phyloP scores from a whole-genome alignment of 2,888 invertebrate genomes.

The Ectemnius cavifrons region DNA sequence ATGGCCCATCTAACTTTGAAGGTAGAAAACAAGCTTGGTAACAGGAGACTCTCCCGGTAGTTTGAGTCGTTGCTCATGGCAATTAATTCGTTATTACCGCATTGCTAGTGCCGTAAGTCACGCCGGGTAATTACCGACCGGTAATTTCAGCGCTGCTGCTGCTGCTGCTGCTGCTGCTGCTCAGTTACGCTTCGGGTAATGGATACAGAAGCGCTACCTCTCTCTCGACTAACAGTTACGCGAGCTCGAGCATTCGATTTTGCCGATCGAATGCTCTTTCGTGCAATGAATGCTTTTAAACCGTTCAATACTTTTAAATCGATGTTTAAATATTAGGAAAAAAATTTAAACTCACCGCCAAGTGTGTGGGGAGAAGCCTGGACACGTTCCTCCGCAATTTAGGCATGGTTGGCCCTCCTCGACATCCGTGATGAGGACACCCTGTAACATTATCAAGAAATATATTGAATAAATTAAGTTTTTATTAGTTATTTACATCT shows the following conservation, averaged over 20 bases:
- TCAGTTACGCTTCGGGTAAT: constrained; percentile 63
- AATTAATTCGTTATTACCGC: constrained; percentile 69
- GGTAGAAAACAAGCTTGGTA: no score
- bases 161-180: constrained; percentile 55
- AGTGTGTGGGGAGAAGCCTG: constrained; percentile 89
- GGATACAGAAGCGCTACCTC: constrained; percentile 40
- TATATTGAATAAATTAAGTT: not conserved
- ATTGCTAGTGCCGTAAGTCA: constrained; percentile 59
- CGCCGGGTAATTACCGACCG: constrained; percentile 57
- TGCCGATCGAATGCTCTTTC: constrained; percentile 22
- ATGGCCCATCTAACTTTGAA: no score
- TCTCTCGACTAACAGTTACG: constrained; percentile 34
- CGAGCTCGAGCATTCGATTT: constrained; percentile 36
- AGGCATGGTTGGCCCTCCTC: constrained; percentile 93
- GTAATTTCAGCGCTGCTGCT: constrained; percentile 51
- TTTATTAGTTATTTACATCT: no score
- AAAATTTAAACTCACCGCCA: constrained; percentile 87
- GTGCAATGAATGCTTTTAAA: not conserved
- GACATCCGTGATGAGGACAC: constrained; percentile 90
- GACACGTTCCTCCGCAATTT: constrained; percentile 89
- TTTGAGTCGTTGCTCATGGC: constrained; percentile 24
- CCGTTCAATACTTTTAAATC: not conserved
- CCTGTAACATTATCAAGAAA: constrained; percentile 81
- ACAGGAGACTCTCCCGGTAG: no score
- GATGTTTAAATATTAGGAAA: no score